Percentiles rank a stretch among this genome's conserved stretches.
Evolutionary conservation across 1,140 invertebrate species (phyloP).

Genomic region (Zaprionus ornatus): DNA sequence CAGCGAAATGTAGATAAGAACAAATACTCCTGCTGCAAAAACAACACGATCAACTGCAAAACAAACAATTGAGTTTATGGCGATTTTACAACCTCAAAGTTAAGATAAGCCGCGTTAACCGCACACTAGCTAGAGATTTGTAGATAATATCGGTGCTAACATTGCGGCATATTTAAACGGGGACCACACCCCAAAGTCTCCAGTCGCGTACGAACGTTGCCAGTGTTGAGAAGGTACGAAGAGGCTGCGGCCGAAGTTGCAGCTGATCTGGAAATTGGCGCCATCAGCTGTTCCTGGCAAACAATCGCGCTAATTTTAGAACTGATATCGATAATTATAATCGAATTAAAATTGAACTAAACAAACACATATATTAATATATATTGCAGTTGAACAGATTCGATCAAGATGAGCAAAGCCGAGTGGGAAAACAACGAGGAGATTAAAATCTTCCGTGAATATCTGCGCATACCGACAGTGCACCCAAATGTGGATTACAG

Average conservation of each 20-base stretch:
- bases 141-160: constrained; percentile 11
- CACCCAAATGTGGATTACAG: constrained; percentile 93
- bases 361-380: not conserved
- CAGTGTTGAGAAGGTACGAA: constrained; percentile 61
- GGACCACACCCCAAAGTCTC: not conserved
- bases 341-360: not conserved
- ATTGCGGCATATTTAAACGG: constrained; percentile 60
- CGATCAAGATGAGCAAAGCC: constrained; percentile 37
- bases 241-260: not conserved
- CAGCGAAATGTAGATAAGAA: constrained; percentile 10
- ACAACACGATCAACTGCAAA: constrained; percentile 12
- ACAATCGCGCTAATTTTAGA: constrained; percentile 6
- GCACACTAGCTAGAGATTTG: not conserved
- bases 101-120: constrained; percentile 32
- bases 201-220: constrained; percentile 45
- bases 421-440: constrained; percentile 86
- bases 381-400: constrained; percentile 6
- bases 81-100: not conserved
- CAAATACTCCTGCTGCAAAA: constrained; percentile 42
- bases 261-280: not conserved
- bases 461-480: constrained; percentile 91
- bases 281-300: constrained; percentile 10
- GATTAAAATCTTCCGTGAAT: constrained; percentile 91
- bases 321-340: not conserved
- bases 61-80: constrained; percentile 13